A percentile compares a stretch with the other conserved stretches of the same genome.
Evolutionary conservation across 1,140 invertebrate species (phyloP).

Genomic region (Acromyrmex charruanus): DNA sequence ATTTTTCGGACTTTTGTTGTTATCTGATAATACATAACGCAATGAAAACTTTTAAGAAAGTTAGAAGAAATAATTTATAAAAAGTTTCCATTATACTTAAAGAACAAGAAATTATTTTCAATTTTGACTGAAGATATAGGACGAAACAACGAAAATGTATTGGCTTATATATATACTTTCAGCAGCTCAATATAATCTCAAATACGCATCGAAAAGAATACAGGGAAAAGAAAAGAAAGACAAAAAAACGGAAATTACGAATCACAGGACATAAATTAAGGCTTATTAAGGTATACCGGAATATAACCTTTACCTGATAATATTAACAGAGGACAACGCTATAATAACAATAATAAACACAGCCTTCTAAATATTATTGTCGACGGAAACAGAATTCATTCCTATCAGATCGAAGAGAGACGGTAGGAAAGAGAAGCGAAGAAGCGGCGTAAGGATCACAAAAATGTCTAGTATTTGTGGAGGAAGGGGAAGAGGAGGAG

Average conservation of each 20-base stretch:
- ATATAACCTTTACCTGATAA: conserved; percentile 6
- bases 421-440: no score
- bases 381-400: conserved; percentile 14
- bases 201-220: neutral
- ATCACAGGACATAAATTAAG: conserved; percentile 35
- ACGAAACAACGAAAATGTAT: neutral
- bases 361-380: conserved; percentile 7
- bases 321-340: conserved; percentile 15
- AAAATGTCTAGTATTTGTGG: neutral
- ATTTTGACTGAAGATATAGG: neutral
- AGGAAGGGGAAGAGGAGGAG: no score
- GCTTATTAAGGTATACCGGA: conserved; percentile 24
- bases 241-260: conserved; percentile 33
- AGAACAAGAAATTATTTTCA: neutral
- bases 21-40: neutral
- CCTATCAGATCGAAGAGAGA: neutral
- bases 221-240: no score
- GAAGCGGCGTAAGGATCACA: neutral
- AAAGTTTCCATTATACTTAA: neutral
- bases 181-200: neutral
- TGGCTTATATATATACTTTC: neutral
- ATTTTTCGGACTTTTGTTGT: neutral
- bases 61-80: conserved; percentile 8
- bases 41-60: neutral
- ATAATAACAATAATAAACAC: conserved; percentile 26